These are phyloP conservation scores for Poeciliopsis turneri DNA, from an alignment of 2,797 vertebrate species.

Conservation along the genomic window DNA sequence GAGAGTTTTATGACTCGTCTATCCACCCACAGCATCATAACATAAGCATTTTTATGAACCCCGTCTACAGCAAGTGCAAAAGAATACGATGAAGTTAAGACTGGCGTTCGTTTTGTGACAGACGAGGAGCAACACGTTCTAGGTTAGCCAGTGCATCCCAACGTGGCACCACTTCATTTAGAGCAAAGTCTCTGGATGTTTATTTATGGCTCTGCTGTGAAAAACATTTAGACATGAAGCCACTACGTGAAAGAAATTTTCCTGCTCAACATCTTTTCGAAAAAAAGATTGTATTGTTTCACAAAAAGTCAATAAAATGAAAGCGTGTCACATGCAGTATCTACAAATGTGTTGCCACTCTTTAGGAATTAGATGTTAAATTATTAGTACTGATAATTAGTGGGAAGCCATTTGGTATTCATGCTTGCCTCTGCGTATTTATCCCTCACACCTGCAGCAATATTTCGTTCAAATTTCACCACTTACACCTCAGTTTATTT, in stretches of 20 bases:
- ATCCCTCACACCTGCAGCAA: neutral
- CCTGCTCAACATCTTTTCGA: neutral
- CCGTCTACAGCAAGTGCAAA: constrained; percentile 20
- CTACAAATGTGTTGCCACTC: neutral
- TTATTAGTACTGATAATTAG: neutral
- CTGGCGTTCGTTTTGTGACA: constrained; percentile 5
- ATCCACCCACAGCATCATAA: constrained; percentile 33
- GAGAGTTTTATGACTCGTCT: constrained; percentile 59
- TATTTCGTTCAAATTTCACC: neutral
- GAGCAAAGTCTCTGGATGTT: neutral
- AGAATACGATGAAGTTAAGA: constrained; percentile 23
- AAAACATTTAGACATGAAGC: neutral
- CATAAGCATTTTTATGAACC: constrained; percentile 52
- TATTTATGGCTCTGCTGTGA: neutral
- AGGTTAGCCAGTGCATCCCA: constrained; percentile 7
- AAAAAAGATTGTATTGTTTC: neutral
- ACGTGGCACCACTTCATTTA: neutral
- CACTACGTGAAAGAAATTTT: neutral
- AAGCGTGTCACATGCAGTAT: neutral
- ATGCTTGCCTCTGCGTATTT: neutral
- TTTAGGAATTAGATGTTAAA: neutral
- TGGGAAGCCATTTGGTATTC: neutral
- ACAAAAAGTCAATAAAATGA: neutral
- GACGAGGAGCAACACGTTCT: constrained; percentile 1
- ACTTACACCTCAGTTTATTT: neutral